These are phyloP conservation scores for Erynnis tages DNA, from an alignment of 2,888 invertebrate species.

Conservation along the genomic window DNA sequence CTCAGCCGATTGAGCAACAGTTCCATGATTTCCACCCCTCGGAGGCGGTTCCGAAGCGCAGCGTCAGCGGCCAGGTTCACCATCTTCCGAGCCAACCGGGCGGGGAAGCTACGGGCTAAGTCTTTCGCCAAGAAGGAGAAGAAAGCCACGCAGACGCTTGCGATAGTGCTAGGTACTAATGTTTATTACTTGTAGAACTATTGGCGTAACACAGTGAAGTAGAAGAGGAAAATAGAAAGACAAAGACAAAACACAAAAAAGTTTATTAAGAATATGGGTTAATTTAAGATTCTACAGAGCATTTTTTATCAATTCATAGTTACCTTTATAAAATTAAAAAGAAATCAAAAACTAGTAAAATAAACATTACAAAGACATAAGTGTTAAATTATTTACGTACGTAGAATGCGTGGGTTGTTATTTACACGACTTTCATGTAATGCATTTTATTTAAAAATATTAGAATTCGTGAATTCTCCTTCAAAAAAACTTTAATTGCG, in stretches of 20 bases:
- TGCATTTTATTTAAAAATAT: too few species aligned
- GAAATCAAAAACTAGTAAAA: neutral
- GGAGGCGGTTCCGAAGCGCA: slow-evolving; percentile 69
- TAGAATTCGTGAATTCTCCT: too few species aligned
- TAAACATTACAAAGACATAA: too few species aligned
- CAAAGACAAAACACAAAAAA: too few species aligned
- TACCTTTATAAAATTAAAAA: neutral
- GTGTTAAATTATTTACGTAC: too few species aligned
- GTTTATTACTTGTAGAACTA: neutral
- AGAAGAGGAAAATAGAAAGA: neutral
- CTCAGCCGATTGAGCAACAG: slow-evolving; percentile 64
- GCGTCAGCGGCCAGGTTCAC: slow-evolving; percentile 89
- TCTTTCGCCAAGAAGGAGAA: slow-evolving; percentile 97
- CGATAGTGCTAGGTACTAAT: slow-evolving; percentile 95
- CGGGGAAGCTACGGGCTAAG: slow-evolving; percentile 95
- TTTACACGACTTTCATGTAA: too few species aligned
- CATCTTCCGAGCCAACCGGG: slow-evolving; percentile 95
- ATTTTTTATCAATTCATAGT: too few species aligned
- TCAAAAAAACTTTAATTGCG: too few species aligned
- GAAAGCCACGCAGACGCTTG: slow-evolving; percentile 98
- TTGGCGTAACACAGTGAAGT: neutral
- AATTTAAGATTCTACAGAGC: too few species aligned
- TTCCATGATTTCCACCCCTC: slow-evolving; percentile 66
- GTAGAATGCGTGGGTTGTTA: too few species aligned
- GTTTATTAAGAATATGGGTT: too few species aligned